Percentiles rank a stretch among this genome's conserved stretches.
These are phyloP conservation scores for Holacanthus passer DNA, from an alignment of 2,113 vertebrate species.

Conservation along the genomic window DNA sequence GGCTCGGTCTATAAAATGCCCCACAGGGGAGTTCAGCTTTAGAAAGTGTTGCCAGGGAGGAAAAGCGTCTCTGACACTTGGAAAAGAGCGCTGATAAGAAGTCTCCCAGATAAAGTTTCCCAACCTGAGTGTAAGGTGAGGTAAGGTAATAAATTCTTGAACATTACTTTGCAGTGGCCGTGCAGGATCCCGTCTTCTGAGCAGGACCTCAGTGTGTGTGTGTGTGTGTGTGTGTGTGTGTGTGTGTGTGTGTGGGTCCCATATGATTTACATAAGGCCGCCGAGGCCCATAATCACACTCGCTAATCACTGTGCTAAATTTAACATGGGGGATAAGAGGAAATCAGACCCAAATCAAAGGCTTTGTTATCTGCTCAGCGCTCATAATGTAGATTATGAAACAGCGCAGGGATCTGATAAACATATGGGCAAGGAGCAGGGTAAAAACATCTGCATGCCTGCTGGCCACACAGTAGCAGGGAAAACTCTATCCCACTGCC, in stretches of 20 bases:
- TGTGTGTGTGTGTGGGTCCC: constrained; percentile 70
- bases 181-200: constrained; percentile 36
- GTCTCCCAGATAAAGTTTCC: constrained; percentile 15
- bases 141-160: constrained; percentile 31
- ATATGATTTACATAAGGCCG: constrained; percentile 67
- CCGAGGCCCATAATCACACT: constrained; percentile 67
- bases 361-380: constrained; percentile 70
- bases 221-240: no score
- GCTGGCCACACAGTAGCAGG: constrained; percentile 77
- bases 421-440: constrained; percentile 64
- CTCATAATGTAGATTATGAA: constrained; percentile 74
- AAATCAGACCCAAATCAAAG: constrained; percentile 78
- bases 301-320: constrained; percentile 80
- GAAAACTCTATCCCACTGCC: constrained; percentile 60
- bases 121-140: constrained; percentile 23
- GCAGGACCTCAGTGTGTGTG: constrained; percentile 48
- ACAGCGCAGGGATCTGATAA: constrained; percentile 79
- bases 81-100: constrained; percentile 32
- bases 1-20: constrained; percentile 3
- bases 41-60: constrained; percentile 10
- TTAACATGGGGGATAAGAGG: constrained; percentile 75
- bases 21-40: constrained; percentile 14
- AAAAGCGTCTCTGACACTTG: constrained; percentile 12
- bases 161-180: constrained; percentile 27
- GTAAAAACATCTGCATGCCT: constrained; percentile 76